A percentile compares a stretch with the other conserved stretches of the same genome.
Evolutionary conservation across 1,140 invertebrate species (phyloP).

Genomic region (Antheraea pernyi): DNA sequence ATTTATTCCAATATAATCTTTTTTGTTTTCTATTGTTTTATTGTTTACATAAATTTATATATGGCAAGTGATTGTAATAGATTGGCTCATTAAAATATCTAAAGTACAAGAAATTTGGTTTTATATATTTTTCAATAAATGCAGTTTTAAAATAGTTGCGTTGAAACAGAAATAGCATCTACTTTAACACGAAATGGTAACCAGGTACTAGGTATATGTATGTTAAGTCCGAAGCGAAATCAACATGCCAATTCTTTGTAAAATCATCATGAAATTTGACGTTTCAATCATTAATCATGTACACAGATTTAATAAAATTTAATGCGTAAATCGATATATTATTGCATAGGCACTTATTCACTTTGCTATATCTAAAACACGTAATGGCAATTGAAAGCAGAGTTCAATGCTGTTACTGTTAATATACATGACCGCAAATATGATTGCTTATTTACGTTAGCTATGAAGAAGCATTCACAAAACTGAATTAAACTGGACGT

Average conservation of each 20-base stretch:
- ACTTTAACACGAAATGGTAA: neutral
- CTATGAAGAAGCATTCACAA: neutral
- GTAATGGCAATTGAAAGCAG: conserved; percentile 5
- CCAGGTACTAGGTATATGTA: neutral
- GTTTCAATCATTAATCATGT: conserved; percentile 7
- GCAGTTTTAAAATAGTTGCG: too few relatives aligned
- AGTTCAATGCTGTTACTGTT: neutral
- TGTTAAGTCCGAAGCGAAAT: neutral
- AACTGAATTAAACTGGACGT: neutral
- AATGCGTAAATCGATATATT: conserved; percentile 14
- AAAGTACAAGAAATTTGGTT: too few relatives aligned
- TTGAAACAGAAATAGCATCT: neutral
- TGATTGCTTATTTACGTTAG: neutral
- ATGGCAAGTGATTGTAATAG: too few relatives aligned
- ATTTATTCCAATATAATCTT: too few relatives aligned
- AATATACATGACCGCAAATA: neutral
- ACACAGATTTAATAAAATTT: neutral
- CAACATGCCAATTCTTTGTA: neutral
- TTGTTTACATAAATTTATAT: too few relatives aligned
- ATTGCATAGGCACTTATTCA: neutral
- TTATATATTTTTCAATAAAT: too few relatives aligned
- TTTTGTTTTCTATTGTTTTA: too few relatives aligned
- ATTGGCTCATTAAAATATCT: too few relatives aligned
- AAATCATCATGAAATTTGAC: neutral
- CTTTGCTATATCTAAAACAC: conserved; percentile 6